Evolutionary conservation across 1,140 invertebrate species (phyloP).

Genomic region (Papilio xuthus): DNA sequence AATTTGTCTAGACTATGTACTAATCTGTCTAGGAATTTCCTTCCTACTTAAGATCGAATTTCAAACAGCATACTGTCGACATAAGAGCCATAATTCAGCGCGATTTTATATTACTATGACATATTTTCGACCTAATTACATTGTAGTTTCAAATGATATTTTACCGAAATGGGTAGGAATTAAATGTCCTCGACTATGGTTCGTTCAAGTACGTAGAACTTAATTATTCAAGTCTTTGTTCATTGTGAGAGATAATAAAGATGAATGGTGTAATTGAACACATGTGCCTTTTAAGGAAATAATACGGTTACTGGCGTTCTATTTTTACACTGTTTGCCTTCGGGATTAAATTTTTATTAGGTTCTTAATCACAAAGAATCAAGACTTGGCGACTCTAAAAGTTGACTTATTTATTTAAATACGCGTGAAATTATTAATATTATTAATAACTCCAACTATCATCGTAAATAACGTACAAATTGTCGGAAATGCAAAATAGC

Average conservation of each 20-base stretch:
- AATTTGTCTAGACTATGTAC: not conserved
- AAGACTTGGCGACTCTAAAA: not conserved
- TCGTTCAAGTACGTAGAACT: not conserved
- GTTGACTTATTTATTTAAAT: not conserved
- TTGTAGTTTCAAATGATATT: too few species aligned
- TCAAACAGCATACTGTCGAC: too few species aligned
- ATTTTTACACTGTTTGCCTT: not conserved
- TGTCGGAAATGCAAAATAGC: too few species aligned
- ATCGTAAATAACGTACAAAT: too few species aligned
- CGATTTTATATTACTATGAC: too few species aligned
- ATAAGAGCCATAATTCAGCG: too few species aligned
- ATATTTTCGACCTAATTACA: too few species aligned
- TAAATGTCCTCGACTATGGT: not conserved
- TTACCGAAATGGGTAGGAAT: not conserved
- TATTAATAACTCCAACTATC: too few species aligned
- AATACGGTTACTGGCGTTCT: not conserved
- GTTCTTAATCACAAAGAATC: not conserved
- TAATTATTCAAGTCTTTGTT: not conserved
- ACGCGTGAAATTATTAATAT: too few species aligned
- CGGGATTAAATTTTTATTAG: not conserved
- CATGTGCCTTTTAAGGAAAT: conserved; percentile 8
- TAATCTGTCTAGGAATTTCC: too few species aligned
- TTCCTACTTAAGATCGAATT: too few species aligned
- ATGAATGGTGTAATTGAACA: not conserved
- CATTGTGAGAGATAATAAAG: not conserved